phyloP scores from a whole-genome alignment of 1,140 invertebrate species.

The Trialeurodes vaporariorum region DNA sequence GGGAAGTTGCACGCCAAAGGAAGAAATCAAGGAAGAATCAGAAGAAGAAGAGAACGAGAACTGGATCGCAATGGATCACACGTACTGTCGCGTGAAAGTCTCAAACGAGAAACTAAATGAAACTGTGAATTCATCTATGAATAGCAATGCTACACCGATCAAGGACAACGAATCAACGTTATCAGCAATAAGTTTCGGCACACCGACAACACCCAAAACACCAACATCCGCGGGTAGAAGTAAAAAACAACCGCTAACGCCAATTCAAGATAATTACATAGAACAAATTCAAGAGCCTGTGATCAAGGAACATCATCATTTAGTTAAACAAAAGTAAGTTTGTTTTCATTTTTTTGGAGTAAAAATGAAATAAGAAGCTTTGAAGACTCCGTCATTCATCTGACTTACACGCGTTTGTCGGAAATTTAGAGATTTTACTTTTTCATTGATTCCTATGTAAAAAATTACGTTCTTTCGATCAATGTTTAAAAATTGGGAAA shows the following conservation, averaged over 20 bases:
- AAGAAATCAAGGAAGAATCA: conserved; percentile 1
- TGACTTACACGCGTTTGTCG: no score
- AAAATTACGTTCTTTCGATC: no score
- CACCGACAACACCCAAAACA: not conserved
- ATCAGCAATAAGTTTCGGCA: not conserved
- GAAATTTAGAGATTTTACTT: no score
- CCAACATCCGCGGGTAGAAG: not conserved
- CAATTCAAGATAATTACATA: conserved; percentile 15
- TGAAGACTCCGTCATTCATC: no score
- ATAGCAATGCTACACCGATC: not conserved
- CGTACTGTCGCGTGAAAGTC: not conserved
- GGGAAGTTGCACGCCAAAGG: not conserved
- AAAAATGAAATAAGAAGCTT: no score
- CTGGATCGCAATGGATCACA: not conserved
- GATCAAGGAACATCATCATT: conserved; percentile 4
- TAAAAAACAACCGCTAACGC: conserved; percentile 18
- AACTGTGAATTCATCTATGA: not conserved
- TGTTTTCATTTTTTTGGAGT: not conserved
- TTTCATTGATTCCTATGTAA: no score
- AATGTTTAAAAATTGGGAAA: no score
- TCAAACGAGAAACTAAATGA: not conserved
- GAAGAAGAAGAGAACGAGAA: conserved; percentile 8
- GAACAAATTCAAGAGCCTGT: conserved; percentile 4
- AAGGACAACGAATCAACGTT: not conserved
- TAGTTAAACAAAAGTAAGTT: not conserved